Evolutionary conservation across 1,140 invertebrate species (phyloP), one percentile per base, ranked within the genome.

Genomic region (Hydropsyche tenuis): DNA sequence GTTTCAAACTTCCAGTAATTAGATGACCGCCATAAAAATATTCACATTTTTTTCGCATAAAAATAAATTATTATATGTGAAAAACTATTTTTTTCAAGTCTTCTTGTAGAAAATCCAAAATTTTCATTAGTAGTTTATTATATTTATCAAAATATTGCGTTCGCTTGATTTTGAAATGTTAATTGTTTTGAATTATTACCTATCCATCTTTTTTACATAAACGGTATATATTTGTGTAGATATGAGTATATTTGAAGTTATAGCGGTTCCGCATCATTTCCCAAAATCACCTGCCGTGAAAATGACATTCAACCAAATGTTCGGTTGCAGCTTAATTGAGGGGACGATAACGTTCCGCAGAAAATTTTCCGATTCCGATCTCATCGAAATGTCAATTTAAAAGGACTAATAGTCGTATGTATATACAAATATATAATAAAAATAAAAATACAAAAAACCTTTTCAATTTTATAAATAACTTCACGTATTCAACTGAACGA

Each of bases 301-400:
- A 70, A 70, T 70, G 68, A 70, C 68, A 70, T 70, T 70, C 68
- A 70, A 43, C 68, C 51, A 70, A 70, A 70, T 51, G 68, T 70
- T 70, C 48, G 27, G 65, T 69, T 42, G 22, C 23, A 30, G 16
- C 45, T 42, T 25, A n/a, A 69, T 42, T 69, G 46, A 16, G 18
- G 64, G 65, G 45, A 48, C 3, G 22, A 42, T 42, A 69, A 27
- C 22, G 14, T 48, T 69, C 16, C n/a, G 22, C 9, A 43, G 30
- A 65, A 46, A 65, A 43, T 30, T 42, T 18, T 65, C 48, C 63
- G 16, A 46, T 46, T 65, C 30, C 48, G 48, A 51, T 16, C 20
- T 16, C 14, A 51, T 51, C 48, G 48, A 16, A 37, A 37, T 37
- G 30, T 37, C 30, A 37, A 37, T 37, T 37, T 37, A 37, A 37